Percentiles rank a stretch among this genome's conserved stretches.
These are phyloP conservation scores for Coelopa frigida DNA, from an alignment of 1,140 invertebrate species.

Conservation along the genomic window DNA sequence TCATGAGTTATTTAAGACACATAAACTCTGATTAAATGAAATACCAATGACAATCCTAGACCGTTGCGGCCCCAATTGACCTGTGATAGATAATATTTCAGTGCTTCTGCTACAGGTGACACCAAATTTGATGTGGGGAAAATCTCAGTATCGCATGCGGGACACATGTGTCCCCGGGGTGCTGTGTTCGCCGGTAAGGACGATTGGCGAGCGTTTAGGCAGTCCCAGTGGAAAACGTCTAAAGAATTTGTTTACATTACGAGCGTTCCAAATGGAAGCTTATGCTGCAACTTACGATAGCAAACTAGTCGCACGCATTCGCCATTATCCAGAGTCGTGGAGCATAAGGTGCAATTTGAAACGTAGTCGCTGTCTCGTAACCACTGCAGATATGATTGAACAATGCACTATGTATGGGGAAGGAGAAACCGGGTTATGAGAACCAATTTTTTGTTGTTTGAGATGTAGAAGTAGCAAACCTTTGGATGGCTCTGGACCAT, in stretches of 20 bases:
- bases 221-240: constrained; percentile 44
- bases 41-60: constrained; percentile 37
- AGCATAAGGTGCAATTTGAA: constrained; percentile 82
- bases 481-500: constrained; percentile 92
- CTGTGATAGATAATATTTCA: constrained; percentile 31
- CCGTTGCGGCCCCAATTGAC: constrained; percentile 44
- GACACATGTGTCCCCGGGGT: constrained; percentile 37
- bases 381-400: constrained; percentile 97
- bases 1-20: neutral
- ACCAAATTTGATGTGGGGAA: constrained; percentile 41
- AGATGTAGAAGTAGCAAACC: constrained; percentile 53
- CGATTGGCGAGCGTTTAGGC: constrained; percentile 38
- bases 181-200: constrained; percentile 39
- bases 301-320: constrained; percentile 85
- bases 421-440: constrained; percentile 13
- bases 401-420: constrained; percentile 74
- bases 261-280: neutral
- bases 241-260: neutral
- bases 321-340: constrained; percentile 65
- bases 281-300: constrained; percentile 58
- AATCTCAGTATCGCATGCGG: constrained; percentile 32
- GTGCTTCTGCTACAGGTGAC: constrained; percentile 38
- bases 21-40: neutral
- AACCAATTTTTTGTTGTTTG: no score
- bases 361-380: constrained; percentile 95